phyloP scores from a whole-genome alignment of 2,797 vertebrate genomes.

The Pseudochirops corinnae region DNA sequence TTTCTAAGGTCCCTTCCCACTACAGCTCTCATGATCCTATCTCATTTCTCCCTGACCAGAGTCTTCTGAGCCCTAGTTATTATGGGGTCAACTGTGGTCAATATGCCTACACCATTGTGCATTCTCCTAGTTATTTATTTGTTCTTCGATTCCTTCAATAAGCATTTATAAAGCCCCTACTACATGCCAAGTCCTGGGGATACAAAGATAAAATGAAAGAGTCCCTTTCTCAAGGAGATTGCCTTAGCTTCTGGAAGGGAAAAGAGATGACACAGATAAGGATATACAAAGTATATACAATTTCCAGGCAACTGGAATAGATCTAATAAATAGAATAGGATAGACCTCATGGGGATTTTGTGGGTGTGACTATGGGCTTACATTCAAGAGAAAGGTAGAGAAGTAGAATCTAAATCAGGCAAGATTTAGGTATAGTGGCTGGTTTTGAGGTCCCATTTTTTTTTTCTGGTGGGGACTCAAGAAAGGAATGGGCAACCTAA shows the following conservation, averaged over 20 bases:
- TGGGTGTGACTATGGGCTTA: constrained; percentile 75
- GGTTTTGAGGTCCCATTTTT: constrained; percentile 76
- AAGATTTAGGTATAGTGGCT: constrained; percentile 76
- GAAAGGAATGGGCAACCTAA: constrained; percentile 38
- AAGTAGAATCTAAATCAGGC: constrained; percentile 79
- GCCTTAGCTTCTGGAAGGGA: not conserved
- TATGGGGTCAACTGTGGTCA: constrained; percentile 73
- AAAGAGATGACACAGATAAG: not conserved
- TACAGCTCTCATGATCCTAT: not conserved
- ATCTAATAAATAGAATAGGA: no score
- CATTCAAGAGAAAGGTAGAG: constrained; percentile 75
- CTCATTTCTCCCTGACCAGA: not conserved
- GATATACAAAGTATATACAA: not conserved
- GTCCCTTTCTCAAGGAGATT: not conserved
- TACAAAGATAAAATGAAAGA: not conserved
- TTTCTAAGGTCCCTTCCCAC: not conserved
- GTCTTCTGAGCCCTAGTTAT: constrained; percentile 54
- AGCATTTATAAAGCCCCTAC: not conserved
- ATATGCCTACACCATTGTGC: constrained; percentile 67
- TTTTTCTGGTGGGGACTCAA: constrained; percentile 52
- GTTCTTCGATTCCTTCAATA: not conserved
- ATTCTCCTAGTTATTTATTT: constrained; percentile 74
- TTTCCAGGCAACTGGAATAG: not conserved
- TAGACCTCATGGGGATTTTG: constrained; percentile 56
- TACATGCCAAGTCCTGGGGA: not conserved